Conservation (phyloP, 2,888 invertebrate genomes). For the Yponomeuta sedellus region DNA sequence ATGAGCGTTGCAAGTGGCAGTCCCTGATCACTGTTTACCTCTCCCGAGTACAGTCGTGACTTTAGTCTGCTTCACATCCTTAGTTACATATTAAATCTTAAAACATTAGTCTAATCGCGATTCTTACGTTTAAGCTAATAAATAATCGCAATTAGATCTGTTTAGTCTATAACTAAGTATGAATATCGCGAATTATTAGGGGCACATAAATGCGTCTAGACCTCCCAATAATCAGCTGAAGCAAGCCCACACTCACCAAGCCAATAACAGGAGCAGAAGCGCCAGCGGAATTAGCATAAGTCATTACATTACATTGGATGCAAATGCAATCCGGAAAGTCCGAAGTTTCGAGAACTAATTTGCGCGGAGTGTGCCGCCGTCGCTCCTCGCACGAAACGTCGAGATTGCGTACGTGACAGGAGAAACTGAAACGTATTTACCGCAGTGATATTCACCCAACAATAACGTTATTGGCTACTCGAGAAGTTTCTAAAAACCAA, state of each 20-base stretch:
- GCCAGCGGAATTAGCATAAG: background rate
- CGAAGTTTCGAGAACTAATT: conserved; percentile 11
- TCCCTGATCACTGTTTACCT: too few relatives aligned
- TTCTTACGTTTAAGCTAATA: too few relatives aligned
- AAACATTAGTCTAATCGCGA: too few relatives aligned
- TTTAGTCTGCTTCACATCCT: too few relatives aligned
- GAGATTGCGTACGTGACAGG: background rate
- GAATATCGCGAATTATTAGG: too few relatives aligned
- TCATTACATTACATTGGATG: conserved; percentile 8
- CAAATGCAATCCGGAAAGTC: background rate
- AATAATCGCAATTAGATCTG: too few relatives aligned
- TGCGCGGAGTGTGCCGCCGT: background rate
- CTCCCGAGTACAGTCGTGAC: too few relatives aligned
- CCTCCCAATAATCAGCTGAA: background rate
- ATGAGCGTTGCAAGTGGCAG: too few relatives aligned
- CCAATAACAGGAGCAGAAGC: background rate
- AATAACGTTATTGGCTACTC: background rate
- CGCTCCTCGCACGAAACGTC: background rate
- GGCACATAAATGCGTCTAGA: background rate
- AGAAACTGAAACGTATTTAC: background rate
- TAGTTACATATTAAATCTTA: too few relatives aligned
- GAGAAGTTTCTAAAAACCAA: too few relatives aligned
- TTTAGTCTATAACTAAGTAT: too few relatives aligned
- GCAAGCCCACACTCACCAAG: background rate
- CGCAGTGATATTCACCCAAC: background rate